phyloP scores from a whole-genome alignment of 35 echinoderm and acorn worm species.

The Nesometra sesokonis region DNA sequence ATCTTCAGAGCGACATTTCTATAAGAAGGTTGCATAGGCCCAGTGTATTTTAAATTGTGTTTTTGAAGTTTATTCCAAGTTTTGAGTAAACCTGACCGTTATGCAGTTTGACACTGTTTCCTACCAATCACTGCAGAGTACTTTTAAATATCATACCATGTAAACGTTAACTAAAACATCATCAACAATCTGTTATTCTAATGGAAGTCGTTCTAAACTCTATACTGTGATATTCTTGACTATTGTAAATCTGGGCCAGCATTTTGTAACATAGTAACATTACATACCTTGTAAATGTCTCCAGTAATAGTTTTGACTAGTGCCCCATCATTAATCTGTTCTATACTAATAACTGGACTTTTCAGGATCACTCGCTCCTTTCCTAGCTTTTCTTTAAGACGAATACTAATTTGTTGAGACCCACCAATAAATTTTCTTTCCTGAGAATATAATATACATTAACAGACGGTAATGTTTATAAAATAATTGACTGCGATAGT shows the following conservation, averaged over 20 bases:
- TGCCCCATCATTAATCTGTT: constrained; percentile 21
- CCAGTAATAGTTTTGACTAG: constrained; percentile 10
- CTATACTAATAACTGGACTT: constrained; percentile 19
- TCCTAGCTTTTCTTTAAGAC: constrained; percentile 36
- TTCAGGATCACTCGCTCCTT: constrained; percentile 26
- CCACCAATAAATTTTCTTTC: constrained; percentile 74
- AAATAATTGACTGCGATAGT: no score
- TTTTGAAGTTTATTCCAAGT: no score
- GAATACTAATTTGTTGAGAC: constrained; percentile 41
- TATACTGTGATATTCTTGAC: not conserved
- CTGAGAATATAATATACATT: constrained; percentile 15
- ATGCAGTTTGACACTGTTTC: no score
- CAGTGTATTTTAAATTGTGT: no score
- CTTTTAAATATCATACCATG: no score
- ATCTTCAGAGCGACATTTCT: no score
- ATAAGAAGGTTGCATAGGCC: no score
- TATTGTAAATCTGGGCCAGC: not conserved
- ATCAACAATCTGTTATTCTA: no score
- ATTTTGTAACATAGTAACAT: not conserved
- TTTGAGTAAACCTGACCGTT: no score
- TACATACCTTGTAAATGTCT: constrained; percentile 28
- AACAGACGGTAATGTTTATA: not conserved
- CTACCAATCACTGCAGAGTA: no score
- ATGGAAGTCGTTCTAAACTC: not conserved
- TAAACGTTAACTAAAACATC: no score